A percentile compares a stretch with the other conserved stretches of the same genome.
Conservation (phyloP, 2,113 vertebrate species). For the Pterocles orientalis region DNA sequence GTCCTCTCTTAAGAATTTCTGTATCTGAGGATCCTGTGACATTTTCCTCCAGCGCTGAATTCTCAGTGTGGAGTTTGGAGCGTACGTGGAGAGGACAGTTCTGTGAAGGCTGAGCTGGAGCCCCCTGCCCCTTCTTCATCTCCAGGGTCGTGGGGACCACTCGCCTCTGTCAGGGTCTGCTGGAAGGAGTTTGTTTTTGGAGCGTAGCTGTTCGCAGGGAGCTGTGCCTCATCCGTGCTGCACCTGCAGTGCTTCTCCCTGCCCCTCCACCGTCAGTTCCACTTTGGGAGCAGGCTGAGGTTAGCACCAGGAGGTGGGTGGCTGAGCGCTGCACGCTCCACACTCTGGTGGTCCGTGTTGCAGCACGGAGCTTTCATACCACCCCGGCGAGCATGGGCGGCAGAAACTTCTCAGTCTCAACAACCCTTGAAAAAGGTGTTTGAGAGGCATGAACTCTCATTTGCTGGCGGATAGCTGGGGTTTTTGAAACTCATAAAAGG, state of each 20-base stretch:
- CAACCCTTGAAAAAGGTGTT: background rate
- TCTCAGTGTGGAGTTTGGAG: background rate
- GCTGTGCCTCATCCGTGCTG: background rate
- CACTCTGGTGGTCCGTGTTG: background rate
- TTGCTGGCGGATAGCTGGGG: background rate
- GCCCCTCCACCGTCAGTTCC: background rate
- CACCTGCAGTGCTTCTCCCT: background rate
- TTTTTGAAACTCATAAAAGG: background rate
- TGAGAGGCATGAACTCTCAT: background rate
- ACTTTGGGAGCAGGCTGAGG: background rate
- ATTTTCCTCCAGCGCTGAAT: background rate
- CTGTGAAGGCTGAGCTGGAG: background rate
- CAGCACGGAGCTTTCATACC: background rate
- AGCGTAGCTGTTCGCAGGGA: background rate
- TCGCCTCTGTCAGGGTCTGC: background rate
- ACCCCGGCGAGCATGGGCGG: accelerated
- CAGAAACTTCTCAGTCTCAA: background rate
- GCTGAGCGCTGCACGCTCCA: background rate
- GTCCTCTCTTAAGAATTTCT: background rate
- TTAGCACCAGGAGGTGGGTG: background rate
- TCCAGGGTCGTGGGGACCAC: accelerated
- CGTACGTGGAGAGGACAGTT: background rate
- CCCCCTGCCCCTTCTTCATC: background rate
- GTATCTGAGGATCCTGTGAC: background rate
- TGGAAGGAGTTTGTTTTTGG: background rate